Conservation (phyloP, 2,113 vertebrate species). For the Tamias sibiricus region DNA sequence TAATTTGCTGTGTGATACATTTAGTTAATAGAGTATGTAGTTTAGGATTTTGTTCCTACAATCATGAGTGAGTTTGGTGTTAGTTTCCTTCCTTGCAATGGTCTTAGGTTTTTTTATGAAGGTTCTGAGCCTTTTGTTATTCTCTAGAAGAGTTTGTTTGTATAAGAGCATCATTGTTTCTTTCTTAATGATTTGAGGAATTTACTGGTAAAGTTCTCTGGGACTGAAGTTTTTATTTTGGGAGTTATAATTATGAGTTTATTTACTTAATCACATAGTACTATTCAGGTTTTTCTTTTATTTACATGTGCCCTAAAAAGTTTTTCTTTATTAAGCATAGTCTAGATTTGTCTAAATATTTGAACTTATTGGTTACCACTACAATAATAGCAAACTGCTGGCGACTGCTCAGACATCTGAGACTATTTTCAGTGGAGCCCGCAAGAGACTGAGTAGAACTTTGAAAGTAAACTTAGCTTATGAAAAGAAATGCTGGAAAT, state of each 20-base stretch:
- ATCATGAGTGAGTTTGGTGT: not conserved
- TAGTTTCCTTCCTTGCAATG: not conserved
- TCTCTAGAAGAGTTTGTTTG: not conserved
- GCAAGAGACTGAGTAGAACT: not conserved
- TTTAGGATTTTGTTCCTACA: not conserved
- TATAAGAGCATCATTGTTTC: not conserved
- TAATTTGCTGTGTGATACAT: not conserved
- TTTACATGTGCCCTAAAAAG: not conserved
- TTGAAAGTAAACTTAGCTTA: not conserved
- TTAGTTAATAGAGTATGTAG: too few species aligned
- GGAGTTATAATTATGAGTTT: not conserved
- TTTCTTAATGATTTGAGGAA: not conserved
- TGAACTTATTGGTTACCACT: not conserved
- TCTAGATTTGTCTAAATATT: not conserved
- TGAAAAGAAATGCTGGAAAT: not conserved
- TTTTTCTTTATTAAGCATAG: not conserved
- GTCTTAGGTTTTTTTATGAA: not conserved
- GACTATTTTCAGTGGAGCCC: not conserved
- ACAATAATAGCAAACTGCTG: not conserved
- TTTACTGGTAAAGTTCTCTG: not conserved
- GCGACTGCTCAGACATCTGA: not conserved
- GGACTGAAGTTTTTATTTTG: not conserved
- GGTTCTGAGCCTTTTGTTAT: accelerated
- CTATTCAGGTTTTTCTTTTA: not conserved
- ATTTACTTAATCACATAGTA: not conserved